phyloP scores from a whole-genome alignment of 2,888 invertebrate species.

The Thecophora atra region DNA sequence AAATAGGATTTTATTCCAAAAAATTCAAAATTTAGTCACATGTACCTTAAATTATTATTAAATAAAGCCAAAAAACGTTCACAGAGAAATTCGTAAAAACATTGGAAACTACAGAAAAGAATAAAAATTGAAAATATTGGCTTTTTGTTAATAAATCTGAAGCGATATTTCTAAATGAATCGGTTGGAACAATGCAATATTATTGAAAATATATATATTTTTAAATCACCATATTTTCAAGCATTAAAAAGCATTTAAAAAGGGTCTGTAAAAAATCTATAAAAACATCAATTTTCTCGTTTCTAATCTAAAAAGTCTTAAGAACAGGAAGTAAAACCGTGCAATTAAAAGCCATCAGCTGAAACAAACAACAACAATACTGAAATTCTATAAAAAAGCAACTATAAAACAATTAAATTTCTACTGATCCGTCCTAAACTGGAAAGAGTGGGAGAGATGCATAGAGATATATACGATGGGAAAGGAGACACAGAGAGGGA shows the following conservation, averaged over 20 bases:
- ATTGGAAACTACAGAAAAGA: no score
- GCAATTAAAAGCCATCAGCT: no score
- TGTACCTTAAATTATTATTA: slow-evolving; percentile 7
- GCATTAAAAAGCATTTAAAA: background rate
- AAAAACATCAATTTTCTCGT: background rate
- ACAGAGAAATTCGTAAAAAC: no score
- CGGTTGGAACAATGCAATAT: no score
- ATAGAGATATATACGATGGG: no score
- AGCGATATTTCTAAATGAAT: no score
- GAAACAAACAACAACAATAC: no score
- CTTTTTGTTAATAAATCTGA: no score
- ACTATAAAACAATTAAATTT: background rate
- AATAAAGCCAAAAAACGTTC: background rate
- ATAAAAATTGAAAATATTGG: no score
- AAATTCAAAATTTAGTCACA: background rate
- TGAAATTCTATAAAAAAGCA: background rate
- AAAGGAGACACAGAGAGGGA: background rate
- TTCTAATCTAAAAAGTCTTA: background rate
- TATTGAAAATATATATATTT: no score
- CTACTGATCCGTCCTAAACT: slow-evolving; percentile 13
- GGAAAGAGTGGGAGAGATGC: background rate
- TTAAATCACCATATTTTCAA: no score
- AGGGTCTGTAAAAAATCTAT: background rate
- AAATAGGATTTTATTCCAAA: background rate
- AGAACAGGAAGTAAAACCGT: background rate